Base-by-base conservation (phyloP, 2,888 invertebrate genomes). In the Alloplasta piceator region DNA sequence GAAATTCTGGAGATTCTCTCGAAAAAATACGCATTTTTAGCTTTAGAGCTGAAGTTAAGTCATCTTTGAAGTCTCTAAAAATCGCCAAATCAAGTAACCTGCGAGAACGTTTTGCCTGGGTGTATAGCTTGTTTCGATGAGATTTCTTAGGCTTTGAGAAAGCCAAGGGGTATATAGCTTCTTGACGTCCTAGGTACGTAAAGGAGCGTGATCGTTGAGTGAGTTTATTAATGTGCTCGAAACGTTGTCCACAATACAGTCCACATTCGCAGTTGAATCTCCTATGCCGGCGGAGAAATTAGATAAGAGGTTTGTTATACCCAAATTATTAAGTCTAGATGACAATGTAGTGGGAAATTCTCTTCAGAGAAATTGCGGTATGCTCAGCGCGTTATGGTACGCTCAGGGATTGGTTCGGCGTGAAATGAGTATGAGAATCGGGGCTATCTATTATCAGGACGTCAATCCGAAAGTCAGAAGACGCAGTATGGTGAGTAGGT, bases 391-490 rank as follows among this genome's bases (percentile, higher is more conserved):
- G n/a, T n/a, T 6, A 72, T 50, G 2, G 41, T 3, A 0, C 61
- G 39, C 0, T 14, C 2, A 1, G n/a, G 1, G n/a, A 4, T 5
- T 3, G 16, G n/a, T 9, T 10, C 1, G 5, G 10, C 9, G 3
- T n/a, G 39, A 3, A 55, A 64, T 4, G 5, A 1, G 4, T 48
- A 71, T 0, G 9, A 9, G 0, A 77, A 0, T 50, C 46, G 1
- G 5, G 3, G 43, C 26, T 38, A 36, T 75, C 70, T 0, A 75
- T 39, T 6, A 78, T 38, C 7, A 72, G 41, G 0, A 76, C 26
- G 7, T 76, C 75, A 0, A 76, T 41, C 43, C 52, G 38, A 5
- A 63, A 63, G 9, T 72, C 43, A 0, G 10, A 5, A 1, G 41
- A 16, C 0, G n/a, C 36, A 0, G 71, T 66, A 7, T 78, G 14